Conservation (phyloP, 2,797 vertebrate species). For the Hypotaenidia okinawae region DNA sequence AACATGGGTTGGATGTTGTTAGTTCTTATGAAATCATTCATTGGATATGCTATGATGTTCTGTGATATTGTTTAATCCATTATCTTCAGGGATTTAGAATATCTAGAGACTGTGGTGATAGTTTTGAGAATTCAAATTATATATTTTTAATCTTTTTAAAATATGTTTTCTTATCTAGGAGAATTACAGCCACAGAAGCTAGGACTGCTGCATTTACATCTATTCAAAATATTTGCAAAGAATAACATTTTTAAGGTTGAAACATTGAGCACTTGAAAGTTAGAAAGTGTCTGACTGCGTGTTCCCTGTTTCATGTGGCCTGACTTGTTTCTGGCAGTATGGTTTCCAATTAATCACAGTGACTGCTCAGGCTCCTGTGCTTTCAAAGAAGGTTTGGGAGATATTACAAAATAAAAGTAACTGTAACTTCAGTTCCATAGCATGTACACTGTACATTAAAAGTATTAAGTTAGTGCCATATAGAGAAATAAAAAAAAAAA, state of each 20-base stretch:
- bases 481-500: background rate
- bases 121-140: background rate
- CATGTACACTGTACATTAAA: background rate
- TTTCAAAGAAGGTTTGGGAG: background rate
- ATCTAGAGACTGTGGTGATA: background rate
- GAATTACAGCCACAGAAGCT: background rate
- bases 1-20: background rate
- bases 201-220: background rate
- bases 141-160: background rate
- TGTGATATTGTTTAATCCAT: background rate
- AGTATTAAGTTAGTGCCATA: background rate
- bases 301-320: background rate
- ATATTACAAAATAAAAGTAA: background rate
- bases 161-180: background rate
- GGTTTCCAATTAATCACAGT: background rate
- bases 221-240: background rate
- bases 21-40: background rate
- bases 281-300: background rate
- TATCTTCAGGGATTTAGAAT: background rate
- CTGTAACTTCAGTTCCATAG: background rate
- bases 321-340: background rate
- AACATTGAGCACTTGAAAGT: background rate
- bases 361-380: background rate
- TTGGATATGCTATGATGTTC: background rate
- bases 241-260: background rate